Evolutionary conservation across 2,888 invertebrate species (phyloP), one percentile per base, ranked within the genome.

Genomic region (Drosophila kambysellisi): DNA sequence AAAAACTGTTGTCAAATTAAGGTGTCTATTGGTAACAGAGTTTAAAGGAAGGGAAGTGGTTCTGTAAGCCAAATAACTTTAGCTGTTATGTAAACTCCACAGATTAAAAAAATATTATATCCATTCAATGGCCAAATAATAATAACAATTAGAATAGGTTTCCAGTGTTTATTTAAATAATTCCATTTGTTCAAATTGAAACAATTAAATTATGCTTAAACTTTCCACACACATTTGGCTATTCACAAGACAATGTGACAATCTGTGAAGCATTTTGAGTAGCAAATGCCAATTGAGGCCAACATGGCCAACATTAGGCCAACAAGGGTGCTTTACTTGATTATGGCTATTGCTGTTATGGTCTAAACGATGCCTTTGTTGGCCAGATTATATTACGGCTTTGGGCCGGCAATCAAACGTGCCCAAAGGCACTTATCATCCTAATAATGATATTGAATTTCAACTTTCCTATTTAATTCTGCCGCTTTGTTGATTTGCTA

Each of bases 321-420:
- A 25, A 54, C 29, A 54, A 54, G 9, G 9, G 29, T 15, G 25
- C 9, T 17, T 6, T 2, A 32, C 20, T 41, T 8, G 5, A 41
- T 56, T 56, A 30, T 56, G 56, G 39, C 30, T 7, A 9, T 29
- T 30, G 56, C n/a, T 30, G 30, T 41, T 30, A 12, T 41, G 56
- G 7, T n/a, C 12, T 12, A 41, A 57, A 9, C 30, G 39, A 57
- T 15, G 30, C 37, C 11, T 37, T 54, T 37, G 54, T 50, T 30
- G 50, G 50, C 29, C 51, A 6, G 30, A 30, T 51, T 12, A 12
- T 17, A 51, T 30, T 51, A 51, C 30, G 11, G 4, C n/a, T 1
- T 39, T 39, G 20, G 12, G 56, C 4, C n/a, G 39, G 7, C 37
- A 39, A 29, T 29, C 39, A 39, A 56, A 37, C 7, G 17, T 11